A percentile compares a stretch with the other conserved stretches of the same genome.
These are phyloP conservation scores for Helogale parvula DNA, from an alignment of 2,113 vertebrate species.

Conservation along the genomic window DNA sequence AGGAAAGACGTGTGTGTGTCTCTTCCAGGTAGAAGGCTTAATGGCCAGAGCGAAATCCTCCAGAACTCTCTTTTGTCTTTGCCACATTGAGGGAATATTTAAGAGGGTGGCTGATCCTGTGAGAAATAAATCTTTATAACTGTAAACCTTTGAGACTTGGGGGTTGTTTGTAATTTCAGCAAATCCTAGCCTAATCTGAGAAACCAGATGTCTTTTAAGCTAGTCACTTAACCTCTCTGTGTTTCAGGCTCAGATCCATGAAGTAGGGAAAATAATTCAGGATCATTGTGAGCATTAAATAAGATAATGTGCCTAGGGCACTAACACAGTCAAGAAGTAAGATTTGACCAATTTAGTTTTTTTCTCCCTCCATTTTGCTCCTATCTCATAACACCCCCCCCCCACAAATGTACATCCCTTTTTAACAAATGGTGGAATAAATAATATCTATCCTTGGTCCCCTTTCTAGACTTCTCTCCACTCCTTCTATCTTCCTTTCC, in stretches of 20 bases:
- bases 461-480: not conserved
- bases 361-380: not conserved
- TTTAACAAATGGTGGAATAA: constrained; percentile 12
- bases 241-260: not conserved
- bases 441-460: not conserved
- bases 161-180: not conserved
- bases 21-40: not conserved
- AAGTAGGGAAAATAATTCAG: constrained; percentile 13
- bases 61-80: not conserved
- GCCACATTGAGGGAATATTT: not conserved
- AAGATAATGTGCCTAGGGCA: not conserved
- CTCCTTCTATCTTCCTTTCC: not conserved
- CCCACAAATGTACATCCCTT: not conserved
- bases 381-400: not conserved
- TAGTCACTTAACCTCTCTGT: not conserved
- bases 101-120: not conserved
- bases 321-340: not conserved
- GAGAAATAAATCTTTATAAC: not conserved
- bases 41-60: not conserved
- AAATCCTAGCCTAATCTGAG: not conserved
- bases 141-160: not conserved
- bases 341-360: not conserved
- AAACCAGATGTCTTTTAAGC: not conserved
- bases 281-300: not conserved
- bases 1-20: not conserved